These are phyloP conservation scores for Colletes latitarsis DNA, from an alignment of 1,140 invertebrate genomes.

Conservation along the genomic window DNA sequence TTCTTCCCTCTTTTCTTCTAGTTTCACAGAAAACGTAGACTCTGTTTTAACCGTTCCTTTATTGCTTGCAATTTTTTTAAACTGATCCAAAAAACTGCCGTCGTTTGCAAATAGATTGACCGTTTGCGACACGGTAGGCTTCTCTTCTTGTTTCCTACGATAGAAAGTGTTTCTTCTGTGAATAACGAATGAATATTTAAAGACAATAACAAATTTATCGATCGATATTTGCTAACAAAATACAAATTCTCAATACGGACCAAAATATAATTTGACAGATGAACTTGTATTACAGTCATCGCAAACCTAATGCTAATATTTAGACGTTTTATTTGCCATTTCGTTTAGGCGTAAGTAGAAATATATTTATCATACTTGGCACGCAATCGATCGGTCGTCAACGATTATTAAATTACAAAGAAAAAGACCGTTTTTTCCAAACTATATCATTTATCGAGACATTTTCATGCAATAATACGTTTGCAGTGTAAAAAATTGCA, in stretches of 20 bases:
- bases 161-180: background rate
- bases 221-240: too few relatives aligned
- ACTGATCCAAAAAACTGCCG: conserved; percentile 90
- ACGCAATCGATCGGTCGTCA: background rate
- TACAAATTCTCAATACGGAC: background rate
- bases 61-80: conserved; percentile 85
- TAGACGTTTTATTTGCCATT: background rate
- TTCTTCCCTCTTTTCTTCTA: conserved; percentile 71
- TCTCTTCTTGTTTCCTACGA: conserved; percentile 76
- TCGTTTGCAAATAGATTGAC: conserved; percentile 90
- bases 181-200: too few relatives aligned
- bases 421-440: background rate
- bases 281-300: background rate
- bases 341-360: background rate
- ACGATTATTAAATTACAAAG: background rate
- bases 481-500: background rate
- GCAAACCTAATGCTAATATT: background rate
- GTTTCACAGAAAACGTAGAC: conserved; percentile 50
- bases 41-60: conserved; percentile 58
- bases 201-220: background rate
- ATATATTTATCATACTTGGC: background rate
- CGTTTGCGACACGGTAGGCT: conserved; percentile 59
- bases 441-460: too few relatives aligned
- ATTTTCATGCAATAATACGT: background rate
- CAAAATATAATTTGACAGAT: background rate